Evolutionary conservation across 2,888 invertebrate species (phyloP), one percentile per base, ranked within the genome.

Genomic region (Amitus sp.): DNA sequence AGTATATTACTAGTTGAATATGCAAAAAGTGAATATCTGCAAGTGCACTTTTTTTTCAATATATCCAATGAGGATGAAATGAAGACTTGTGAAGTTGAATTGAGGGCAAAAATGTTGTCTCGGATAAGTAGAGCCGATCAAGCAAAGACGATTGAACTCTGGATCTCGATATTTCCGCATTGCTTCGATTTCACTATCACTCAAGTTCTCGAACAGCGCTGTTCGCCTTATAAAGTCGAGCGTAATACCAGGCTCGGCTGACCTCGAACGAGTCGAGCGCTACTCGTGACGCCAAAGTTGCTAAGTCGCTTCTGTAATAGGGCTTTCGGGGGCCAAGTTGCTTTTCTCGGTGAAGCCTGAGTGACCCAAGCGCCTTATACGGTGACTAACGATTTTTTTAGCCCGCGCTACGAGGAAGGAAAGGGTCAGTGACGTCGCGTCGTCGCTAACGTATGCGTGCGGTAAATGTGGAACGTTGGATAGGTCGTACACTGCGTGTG

Each of bases 341-440:
- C 47, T 47, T 43, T 47, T 30, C 47, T 19, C 52, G 50, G 42
- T 58, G 59, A 48, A 68, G 70, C 67, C 70, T 69, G 70, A 71
- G 70, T 73, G 74, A 73, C 73, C 72, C 68, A 71, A 68, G 71
- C 69, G 71, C 70, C 73, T 74, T 70, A 72, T 55, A 59, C 70
- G 69, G 69, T 68, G 67, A 64, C 71, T 74, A 74, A 73, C 74
- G 74, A 74, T 74, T 74, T 74, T 72, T 74, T 71, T 63, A 2
- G 53, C 59, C 62, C 52, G 51, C 64, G 15, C 43, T 34, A 45
- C 33, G 51, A 33, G 23, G 58, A 59, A 63, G 52, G 54, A 65
- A 72, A 70, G 74, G 77, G 74, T 76, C 75, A 76, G 73, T 73
- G 75, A 76, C 75, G 77, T 74, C 74, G 71, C 46, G 52, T 49